Percentiles rank a stretch among this genome's conserved stretches.
These are phyloP conservation scores for Nesogale talazaci DNA, from an alignment of 2,113 vertebrate genomes.

Conservation along the genomic window DNA sequence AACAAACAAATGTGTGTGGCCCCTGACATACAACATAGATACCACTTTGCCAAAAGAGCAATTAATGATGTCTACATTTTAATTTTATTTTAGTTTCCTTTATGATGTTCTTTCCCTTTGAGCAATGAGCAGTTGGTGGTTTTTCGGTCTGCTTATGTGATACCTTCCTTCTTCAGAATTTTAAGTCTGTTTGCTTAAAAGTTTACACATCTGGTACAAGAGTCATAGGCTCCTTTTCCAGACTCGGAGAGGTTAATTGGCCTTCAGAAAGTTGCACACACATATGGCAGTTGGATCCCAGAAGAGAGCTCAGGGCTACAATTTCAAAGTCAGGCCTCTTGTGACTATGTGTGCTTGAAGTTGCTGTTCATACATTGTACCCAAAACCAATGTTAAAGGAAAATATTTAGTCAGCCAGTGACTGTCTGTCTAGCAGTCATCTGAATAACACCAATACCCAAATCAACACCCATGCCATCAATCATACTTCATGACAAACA, in stretches of 20 bases:
- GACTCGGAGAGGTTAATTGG: constrained; percentile 24
- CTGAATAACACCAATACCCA: neutral
- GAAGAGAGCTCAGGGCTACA: constrained; percentile 22
- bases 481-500: neutral
- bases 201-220: constrained; percentile 49
- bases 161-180: constrained; percentile 23
- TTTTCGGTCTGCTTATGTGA: neutral
- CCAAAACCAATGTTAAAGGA: constrained; percentile 1
- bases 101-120: constrained; percentile 43
- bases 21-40: neutral
- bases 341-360: neutral
- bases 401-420: neutral
- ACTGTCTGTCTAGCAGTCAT: neutral
- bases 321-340: neutral
- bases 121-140: neutral
- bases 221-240: constrained; percentile 28
- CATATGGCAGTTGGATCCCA: neutral
- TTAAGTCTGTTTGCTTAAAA: constrained; percentile 29
- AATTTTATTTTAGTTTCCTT: constrained; percentile 6
- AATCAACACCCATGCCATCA: neutral
- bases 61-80: constrained; percentile 34
- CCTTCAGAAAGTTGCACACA: constrained; percentile 15
- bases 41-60: neutral
- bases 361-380: neutral
- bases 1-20: neutral